phyloP scores from a whole-genome alignment of 1,140 invertebrate species.

The Solen grandis region DNA sequence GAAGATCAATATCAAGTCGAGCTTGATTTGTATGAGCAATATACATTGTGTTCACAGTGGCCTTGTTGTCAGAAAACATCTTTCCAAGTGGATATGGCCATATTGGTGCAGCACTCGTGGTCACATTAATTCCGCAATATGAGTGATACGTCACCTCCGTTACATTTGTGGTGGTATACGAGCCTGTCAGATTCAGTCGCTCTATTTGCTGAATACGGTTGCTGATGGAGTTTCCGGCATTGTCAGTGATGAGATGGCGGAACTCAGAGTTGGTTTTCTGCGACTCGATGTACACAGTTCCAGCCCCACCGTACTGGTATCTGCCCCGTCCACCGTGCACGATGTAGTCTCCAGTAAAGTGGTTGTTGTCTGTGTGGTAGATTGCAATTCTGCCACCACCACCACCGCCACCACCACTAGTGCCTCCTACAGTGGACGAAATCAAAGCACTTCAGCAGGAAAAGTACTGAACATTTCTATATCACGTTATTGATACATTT shows the following conservation, averaged over 20 bases:
- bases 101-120: slow-evolving; percentile 40
- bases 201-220: slow-evolving; percentile 63
- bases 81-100: slow-evolving; percentile 37
- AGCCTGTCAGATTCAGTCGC: slow-evolving; percentile 57
- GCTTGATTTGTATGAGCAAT: slow-evolving; percentile 18
- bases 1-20: slow-evolving; percentile 58
- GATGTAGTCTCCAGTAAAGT: slow-evolving; percentile 66
- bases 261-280: slow-evolving; percentile 41
- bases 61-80: slow-evolving; percentile 43
- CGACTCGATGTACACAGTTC: slow-evolving; percentile 68
- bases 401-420: slow-evolving; percentile 66
- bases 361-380: slow-evolving; percentile 65
- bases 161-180: slow-evolving; percentile 14
- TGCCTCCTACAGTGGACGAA: too few species aligned
- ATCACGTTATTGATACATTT: too few species aligned
- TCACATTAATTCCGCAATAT: slow-evolving; percentile 51
- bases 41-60: slow-evolving; percentile 26
- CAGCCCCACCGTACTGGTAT: slow-evolving; percentile 66
- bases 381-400: slow-evolving; percentile 71
- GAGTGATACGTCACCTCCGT: slow-evolving; percentile 27
- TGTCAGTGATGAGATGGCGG: slow-evolving; percentile 64
- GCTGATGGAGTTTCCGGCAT: slow-evolving; percentile 50
- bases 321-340: slow-evolving; percentile 66
- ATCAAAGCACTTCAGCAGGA: too few species aligned
- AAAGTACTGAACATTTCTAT: too few species aligned